Evolutionary conservation across 2,797 vertebrate species (phyloP).

Genomic region (Tapirus indicus): DNA sequence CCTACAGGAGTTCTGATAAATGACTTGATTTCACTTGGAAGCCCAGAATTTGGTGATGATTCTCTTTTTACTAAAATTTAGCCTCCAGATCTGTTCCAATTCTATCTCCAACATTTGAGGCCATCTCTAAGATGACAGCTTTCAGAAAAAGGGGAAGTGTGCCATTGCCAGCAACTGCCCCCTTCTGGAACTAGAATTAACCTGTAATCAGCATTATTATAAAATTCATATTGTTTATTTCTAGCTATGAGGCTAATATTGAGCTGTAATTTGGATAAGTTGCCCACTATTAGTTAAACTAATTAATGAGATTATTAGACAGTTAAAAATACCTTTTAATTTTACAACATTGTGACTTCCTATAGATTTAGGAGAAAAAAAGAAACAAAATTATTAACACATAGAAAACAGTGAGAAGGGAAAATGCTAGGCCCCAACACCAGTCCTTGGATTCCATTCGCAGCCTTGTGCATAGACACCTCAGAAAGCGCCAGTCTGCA

Average conservation of each 20-base stretch:
- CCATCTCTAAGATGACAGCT: neutral
- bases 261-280: neutral
- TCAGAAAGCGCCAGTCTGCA: rapidly evolving
- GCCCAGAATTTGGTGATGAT: neutral
- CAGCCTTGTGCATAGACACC: rapidly evolving
- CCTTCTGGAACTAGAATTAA: neutral
- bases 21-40: neutral
- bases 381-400: neutral
- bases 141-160: neutral
- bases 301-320: neutral
- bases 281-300: neutral
- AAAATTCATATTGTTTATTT: neutral
- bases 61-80: neutral
- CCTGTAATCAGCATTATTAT: neutral
- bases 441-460: neutral
- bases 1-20: neutral
- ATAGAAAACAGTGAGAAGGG: neutral
- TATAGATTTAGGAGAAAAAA: neutral
- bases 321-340: conserved; percentile 1
- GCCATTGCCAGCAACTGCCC: too few relatives aligned
- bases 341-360: conserved; percentile 1
- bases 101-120: neutral
- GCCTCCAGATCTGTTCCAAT: neutral
- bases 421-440: neutral
- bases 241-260: neutral